phyloP scores from a whole-genome alignment of 2,797 vertebrate genomes.

The Macropus fuliginosus region DNA sequence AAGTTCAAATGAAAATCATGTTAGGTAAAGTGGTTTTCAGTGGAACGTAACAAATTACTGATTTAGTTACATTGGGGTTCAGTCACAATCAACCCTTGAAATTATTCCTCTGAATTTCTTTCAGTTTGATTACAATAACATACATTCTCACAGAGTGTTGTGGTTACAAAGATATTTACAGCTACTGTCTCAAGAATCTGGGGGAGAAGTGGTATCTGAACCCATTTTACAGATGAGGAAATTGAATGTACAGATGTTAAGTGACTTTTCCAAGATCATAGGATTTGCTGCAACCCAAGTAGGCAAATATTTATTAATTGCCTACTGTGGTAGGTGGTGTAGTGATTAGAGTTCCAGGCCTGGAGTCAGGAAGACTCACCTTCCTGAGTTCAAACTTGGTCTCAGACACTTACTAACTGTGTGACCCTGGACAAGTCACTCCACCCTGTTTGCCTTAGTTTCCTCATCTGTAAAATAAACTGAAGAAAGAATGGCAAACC shows the following conservation, averaged over 20 bases:
- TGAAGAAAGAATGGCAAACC: neutral
- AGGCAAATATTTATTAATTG: neutral
- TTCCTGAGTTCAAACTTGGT: neutral
- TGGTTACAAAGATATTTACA: neutral
- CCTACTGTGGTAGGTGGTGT: neutral
- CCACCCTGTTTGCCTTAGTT: neutral
- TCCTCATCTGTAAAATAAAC: neutral
- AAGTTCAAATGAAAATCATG: neutral
- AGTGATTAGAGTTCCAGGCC: neutral
- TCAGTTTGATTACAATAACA: neutral
- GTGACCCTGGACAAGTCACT: neutral
- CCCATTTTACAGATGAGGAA: neutral
- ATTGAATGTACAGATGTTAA: neutral
- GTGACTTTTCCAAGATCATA: neutral
- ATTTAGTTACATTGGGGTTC: slow-evolving; percentile 43
- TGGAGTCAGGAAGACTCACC: neutral
- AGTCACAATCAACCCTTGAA: slow-evolving; percentile 68
- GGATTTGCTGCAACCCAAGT: neutral
- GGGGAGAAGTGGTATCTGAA: neutral
- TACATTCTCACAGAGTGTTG: neutral
- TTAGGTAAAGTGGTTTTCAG: neutral
- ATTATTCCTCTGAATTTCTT: slow-evolving; percentile 26
- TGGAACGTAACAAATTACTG: neutral
- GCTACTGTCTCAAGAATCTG: neutral
- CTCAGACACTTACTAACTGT: neutral